Percentiles rank a stretch among this genome's conserved stretches.
phyloP scores from a whole-genome alignment of 2,888 invertebrate species.

The Rhingia campestris region DNA sequence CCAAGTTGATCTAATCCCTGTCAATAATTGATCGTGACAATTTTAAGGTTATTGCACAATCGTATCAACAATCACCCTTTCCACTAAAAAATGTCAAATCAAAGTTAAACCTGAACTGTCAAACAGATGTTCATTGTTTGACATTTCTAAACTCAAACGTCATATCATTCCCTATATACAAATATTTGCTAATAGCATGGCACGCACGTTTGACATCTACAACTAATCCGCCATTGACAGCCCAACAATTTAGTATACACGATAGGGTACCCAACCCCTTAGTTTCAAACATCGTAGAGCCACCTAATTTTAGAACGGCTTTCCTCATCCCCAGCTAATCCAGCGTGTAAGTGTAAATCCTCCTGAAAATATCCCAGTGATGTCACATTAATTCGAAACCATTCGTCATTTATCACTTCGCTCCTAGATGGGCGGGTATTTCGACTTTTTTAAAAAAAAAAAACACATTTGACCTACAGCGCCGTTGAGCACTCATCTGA shows the following conservation, averaged over 20 bases:
- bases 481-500: slow-evolving; percentile 22
- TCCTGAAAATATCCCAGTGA: slow-evolving; percentile 41
- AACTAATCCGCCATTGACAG: slow-evolving; percentile 12
- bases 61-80: no score
- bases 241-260: neutral
- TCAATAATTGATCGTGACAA: no score
- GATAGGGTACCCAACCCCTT: neutral
- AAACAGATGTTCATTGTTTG: slow-evolving; percentile 10
- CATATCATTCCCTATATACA: neutral
- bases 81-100: neutral
- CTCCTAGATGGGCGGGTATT: slow-evolving; percentile 9
- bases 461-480: slow-evolving; percentile 55
- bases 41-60: no score
- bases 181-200: neutral
- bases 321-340: neutral
- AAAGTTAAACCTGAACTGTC: slow-evolving; percentile 5
- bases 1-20: no score
- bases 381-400: slow-evolving; percentile 42
- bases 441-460: neutral
- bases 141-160: slow-evolving; percentile 20
- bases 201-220: slow-evolving; percentile 33
- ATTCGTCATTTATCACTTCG: slow-evolving; percentile 44
- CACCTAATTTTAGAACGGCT: slow-evolving; percentile 35
- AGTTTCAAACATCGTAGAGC: neutral
- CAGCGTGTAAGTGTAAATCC: slow-evolving; percentile 41